phyloP scores from a whole-genome alignment of 2,797 vertebrate species.

The Saxicola maurus region DNA sequence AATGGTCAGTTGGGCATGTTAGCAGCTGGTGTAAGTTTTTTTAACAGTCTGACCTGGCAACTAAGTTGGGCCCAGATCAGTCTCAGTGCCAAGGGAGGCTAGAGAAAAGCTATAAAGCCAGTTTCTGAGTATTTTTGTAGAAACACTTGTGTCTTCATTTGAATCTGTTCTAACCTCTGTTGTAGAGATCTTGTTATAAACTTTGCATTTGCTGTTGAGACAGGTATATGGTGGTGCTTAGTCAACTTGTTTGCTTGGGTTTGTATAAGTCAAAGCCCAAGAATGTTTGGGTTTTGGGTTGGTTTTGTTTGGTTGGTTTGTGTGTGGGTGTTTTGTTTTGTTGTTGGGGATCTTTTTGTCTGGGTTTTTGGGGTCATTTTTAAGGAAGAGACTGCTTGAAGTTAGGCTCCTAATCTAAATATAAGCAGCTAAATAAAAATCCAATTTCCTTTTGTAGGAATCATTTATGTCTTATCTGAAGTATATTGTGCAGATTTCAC shows the following conservation, averaged over 20 bases:
- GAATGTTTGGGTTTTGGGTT: not conserved
- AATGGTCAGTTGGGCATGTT: conserved; percentile 51
- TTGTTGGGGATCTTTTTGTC: not conserved
- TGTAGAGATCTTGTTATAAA: not conserved
- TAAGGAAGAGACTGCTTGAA: not conserved
- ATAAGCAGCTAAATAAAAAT: not conserved
- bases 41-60: conserved; percentile 24
- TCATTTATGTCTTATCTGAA: not conserved
- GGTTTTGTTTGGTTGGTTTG: not conserved
- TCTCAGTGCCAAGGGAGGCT: not conserved
- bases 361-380: not conserved
- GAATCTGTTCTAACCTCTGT: not conserved
- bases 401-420: not conserved
- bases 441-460: not conserved
- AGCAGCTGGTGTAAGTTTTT: conserved; percentile 47
- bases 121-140: not conserved
- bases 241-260: not conserved
- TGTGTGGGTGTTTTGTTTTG: not conserved
- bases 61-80: not conserved
- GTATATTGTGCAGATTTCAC: not conserved
- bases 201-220: conserved; percentile 2
- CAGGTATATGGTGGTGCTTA: not conserved
- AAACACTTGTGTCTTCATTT: conserved; percentile 9
- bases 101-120: not conserved
- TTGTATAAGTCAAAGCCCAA: not conserved